Evolutionary conservation across 2,113 vertebrate species (phyloP).

Genomic region (Aix galericulata): DNA sequence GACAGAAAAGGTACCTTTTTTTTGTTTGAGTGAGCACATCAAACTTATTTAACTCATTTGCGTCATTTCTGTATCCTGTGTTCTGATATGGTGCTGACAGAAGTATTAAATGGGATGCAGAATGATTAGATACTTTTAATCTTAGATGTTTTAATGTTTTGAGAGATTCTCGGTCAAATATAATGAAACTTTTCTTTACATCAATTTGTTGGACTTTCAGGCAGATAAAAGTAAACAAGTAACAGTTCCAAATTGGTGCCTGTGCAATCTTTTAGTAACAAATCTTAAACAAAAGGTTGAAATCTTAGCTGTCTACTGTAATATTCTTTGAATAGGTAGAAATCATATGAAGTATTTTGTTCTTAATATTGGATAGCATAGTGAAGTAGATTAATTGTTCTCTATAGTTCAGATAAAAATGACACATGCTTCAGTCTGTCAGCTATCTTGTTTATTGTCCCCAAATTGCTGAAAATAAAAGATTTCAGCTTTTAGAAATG

Average conservation of each 20-base stretch:
- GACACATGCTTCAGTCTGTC: not conserved
- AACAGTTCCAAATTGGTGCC: not conserved
- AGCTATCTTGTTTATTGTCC: not conserved
- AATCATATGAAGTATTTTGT: not conserved
- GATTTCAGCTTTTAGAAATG: not conserved
- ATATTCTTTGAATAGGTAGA: not conserved
- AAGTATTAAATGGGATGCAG: not conserved
- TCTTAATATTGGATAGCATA: not conserved
- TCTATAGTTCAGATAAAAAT: not conserved
- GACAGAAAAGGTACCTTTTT: not conserved
- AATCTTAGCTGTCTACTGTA: not conserved
- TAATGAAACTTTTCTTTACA: not conserved
- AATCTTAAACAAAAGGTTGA: not conserved
- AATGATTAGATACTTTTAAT: not conserved
- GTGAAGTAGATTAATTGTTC: not conserved
- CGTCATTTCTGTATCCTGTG: not conserved
- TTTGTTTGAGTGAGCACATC: not conserved
- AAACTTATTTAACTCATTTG: not conserved
- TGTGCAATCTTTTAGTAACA: not conserved
- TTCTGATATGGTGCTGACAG: not conserved
- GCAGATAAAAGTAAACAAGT: not conserved
- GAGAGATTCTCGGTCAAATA: not conserved
- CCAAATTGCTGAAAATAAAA: not conserved
- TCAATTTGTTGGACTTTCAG: not conserved
- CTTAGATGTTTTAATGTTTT: not conserved